Evolutionary conservation across 2,797 vertebrate species (phyloP), one percentile per base, ranked within the genome.

Genomic region (Toxotes lorentzi): DNA sequence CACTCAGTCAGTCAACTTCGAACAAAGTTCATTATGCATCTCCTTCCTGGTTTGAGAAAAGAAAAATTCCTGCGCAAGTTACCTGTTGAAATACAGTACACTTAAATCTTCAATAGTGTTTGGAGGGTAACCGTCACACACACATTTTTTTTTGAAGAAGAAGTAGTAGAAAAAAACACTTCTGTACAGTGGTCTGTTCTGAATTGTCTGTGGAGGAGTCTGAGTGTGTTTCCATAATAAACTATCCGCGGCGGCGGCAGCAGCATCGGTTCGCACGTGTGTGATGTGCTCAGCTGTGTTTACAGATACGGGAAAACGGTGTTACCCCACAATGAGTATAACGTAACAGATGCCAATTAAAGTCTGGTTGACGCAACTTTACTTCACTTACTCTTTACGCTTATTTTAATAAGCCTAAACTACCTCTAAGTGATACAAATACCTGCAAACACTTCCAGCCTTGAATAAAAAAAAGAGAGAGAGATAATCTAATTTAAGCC

Each of bases 1-100:
- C 81, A 8, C 56, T 34, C 71, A 43, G 62, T 38, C 74, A 54
- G 19, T 45, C 27, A 66, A 7, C 48, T 58, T 21, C 9, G 88
- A 76, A 38, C 91, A 89, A 92, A 93, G 90, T 93, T 86, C 90
- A 88, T 43, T 4, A 14, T 16, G 8, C 40, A 19, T 62, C 19
- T 35, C 50, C 81, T 91, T 89, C 88, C 90, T 89, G 79, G 83
- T 91, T 86, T 45, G 6, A 64, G 21, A 23, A n/a, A 7, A 56
- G 11, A 27, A 17, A 32, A 19, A 38, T 5, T 72, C 19, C 38
- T 34, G 24, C 35, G 7, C 14, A 60, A 12, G 7, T 34, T 1
- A 1, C 19, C 48, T 17, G 23, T 7, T 51, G 0, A 30, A 12
- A 38, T 19, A 14, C 1, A 10, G 7, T 34, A 2, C 9, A 14